Base-by-base conservation (phyloP, 2,888 invertebrate genomes). In the Dasypogon diadema region DNA sequence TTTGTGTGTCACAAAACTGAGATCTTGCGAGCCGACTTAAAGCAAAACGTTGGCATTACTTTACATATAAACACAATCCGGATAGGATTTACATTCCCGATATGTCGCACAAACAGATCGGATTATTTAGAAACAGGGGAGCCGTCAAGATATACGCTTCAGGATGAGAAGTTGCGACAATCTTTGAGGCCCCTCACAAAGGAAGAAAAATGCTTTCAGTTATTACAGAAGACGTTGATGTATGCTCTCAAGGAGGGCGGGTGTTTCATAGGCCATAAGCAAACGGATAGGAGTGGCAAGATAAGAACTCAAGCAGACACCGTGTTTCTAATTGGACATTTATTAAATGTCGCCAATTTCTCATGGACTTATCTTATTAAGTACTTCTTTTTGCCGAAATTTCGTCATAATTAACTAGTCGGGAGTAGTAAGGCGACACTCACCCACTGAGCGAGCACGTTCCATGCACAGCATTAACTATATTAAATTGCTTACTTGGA, bases 81-180 rank as follows among this genome's bases (percentile, higher is more conserved):
- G 58, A 74, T 58, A 58, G 60, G 51, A 74, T 74, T 74, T 74
- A 74, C 74, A 54, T 74, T 63, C 60, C 65, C 63, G 65, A 75
- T 75, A 75, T 65, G 54, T 75, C 60, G 58, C 74, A 73, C 56
- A 58, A 58, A 60, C 74, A 74, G 58, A 58, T 60, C 30, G 42
- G 56, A 56, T 56, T 73, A 73, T 56, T n/a, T n/a, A 37, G 26
- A 8, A 42, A 12, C 58, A 42, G 56, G 6, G 14, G 73, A 16
- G 14, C 24, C 16, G 12, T 22, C 14, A 54, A 37, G 55, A 55
- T 54, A 72, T 34, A 72, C 21, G 72, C 51, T 16, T 34, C 54
- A 34, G 30, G 14, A 55, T 55, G 54, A 72, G 37, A 21, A 55
- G 34, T 34, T 70, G 70, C 30, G 72, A 56, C 55, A 56, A 56